Evolutionary conservation across 2,113 vertebrate genomes (phyloP).

Genomic region (Coryphaenoides rupestris): DNA sequence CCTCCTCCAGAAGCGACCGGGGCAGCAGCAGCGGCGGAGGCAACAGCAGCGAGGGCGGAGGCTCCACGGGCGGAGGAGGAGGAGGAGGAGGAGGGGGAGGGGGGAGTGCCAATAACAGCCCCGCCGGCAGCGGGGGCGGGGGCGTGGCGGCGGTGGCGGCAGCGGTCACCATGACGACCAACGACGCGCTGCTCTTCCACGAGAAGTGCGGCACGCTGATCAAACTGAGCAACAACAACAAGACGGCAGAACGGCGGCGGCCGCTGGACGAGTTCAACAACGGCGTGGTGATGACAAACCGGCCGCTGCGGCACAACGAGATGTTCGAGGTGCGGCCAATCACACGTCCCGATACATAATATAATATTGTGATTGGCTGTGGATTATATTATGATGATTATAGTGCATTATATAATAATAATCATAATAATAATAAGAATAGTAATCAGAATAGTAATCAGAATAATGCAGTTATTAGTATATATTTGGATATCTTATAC

Average conservation of each 20-base stretch:
- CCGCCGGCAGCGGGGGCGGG: conserved; percentile 49
- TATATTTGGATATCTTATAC: no score
- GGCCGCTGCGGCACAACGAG: conserved; percentile 86
- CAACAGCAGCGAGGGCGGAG: conserved; percentile 51
- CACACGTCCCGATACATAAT: no score
- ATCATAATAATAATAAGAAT: no score
- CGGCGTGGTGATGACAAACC: conserved; percentile 91
- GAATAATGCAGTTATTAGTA: no score
- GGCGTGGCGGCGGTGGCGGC: background rate
- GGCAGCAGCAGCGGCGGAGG: conserved; percentile 59
- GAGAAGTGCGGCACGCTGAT: conserved; percentile 92
- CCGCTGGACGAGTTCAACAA: conserved; percentile 93
- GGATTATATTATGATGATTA: no score
- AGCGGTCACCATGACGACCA: conserved; percentile 72
- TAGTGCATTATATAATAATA: no score
- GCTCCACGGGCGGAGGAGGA: conserved; percentile 29
- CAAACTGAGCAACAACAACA: conserved; percentile 91
- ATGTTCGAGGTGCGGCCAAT: conserved; percentile 83
- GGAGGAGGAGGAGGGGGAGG: conserved; percentile 26
- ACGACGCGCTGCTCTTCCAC: conserved; percentile 88
- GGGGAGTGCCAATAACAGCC: conserved; percentile 44
- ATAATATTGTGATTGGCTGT: no score
- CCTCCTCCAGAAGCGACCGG: conserved; percentile 57
- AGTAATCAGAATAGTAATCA: no score
- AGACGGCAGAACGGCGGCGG: conserved; percentile 84